Conservation (phyloP, 2,888 invertebrate genomes). For the Argyresthia goedartella region DNA sequence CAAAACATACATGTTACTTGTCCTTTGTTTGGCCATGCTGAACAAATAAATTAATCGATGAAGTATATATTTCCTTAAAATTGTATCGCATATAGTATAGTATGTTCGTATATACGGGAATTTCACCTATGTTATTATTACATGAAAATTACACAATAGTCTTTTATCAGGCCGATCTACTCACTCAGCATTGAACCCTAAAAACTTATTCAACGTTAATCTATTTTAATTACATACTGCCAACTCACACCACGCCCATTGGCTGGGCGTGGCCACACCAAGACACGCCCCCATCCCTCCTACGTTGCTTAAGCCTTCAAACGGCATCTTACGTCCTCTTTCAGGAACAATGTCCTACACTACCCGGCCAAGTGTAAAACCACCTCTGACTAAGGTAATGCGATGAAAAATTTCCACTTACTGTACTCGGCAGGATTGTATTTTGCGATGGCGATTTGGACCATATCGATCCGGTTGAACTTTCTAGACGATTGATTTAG, state of each 20-base stretch:
- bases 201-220: background rate
- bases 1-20: too few relatives aligned
- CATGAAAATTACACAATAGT: too few relatives aligned
- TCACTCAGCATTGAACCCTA: too few relatives aligned
- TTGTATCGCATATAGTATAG: too few relatives aligned
- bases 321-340: constrained; percentile 9
- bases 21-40: too few relatives aligned
- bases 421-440: constrained; percentile 23
- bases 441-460: constrained; percentile 33
- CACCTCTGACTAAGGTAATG: constrained; percentile 16
- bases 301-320: constrained; percentile 4
- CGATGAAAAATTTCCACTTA: constrained; percentile 18
- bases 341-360: constrained; percentile 40
- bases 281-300: constrained; percentile 37
- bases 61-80: too few relatives aligned
- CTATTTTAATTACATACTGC: constrained; percentile 10
- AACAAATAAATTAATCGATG: too few relatives aligned
- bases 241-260: constrained; percentile 53
- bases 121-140: too few relatives aligned
- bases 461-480: constrained; percentile 52
- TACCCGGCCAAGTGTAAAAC: constrained; percentile 35
- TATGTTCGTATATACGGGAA: too few relatives aligned
- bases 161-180: too few relatives aligned
- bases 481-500: constrained; percentile 67
- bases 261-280: constrained; percentile 39